A percentile compares a stretch with the other conserved stretches of the same genome.
Evolutionary conservation across 2,888 invertebrate species (phyloP).

Genomic region (Elmis aenea): DNA sequence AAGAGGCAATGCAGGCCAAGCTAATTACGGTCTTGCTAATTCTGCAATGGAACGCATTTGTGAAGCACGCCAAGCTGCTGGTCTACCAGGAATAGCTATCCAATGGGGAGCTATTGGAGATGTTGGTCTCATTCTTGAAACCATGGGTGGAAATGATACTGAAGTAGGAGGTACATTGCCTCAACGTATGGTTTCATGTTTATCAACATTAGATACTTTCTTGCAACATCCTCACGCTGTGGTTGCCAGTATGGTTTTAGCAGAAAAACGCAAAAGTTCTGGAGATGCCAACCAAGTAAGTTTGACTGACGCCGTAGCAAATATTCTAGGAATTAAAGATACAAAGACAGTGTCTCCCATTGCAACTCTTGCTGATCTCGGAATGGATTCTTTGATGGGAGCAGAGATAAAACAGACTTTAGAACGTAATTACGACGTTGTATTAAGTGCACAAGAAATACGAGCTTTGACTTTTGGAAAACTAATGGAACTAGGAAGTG

Average conservation of each 20-base stretch:
- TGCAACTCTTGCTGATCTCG: conserved; percentile 85
- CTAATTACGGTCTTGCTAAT: conserved; percentile 96
- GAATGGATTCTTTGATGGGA: conserved; percentile 98
- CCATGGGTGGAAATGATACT: conserved; percentile 83
- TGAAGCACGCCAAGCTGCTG: conserved; percentile 76
- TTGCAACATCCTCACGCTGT: conserved; percentile 85
- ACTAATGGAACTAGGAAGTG: conserved; percentile 56
- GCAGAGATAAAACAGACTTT: conserved; percentile 97
- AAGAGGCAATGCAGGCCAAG: conserved; percentile 93
- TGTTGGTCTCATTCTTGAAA: conserved; percentile 87
- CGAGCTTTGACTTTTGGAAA: conserved; percentile 75
- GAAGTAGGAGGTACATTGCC: conserved; percentile 95
- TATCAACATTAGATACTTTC: conserved; percentile 83
- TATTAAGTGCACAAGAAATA: conserved; percentile 87
- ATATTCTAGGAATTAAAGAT: conserved; percentile 89
- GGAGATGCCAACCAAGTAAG: conserved; percentile 55
- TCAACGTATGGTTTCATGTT: conserved; percentile 91
- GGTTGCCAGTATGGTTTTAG: conserved; percentile 77
- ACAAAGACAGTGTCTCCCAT: conserved; percentile 68
- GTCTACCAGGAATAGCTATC: conserved; percentile 82
- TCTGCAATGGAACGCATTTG: conserved; percentile 95
- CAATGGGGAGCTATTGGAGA: conserved; percentile 99
- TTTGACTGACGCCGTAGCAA: conserved; percentile 75
- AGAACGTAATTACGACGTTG: conserved; percentile 87
- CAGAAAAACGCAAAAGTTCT: conserved; percentile 70